These are phyloP conservation scores for Micropoecilia bifurca DNA, from an alignment of 2,797 vertebrate species.

Conservation along the genomic window DNA sequence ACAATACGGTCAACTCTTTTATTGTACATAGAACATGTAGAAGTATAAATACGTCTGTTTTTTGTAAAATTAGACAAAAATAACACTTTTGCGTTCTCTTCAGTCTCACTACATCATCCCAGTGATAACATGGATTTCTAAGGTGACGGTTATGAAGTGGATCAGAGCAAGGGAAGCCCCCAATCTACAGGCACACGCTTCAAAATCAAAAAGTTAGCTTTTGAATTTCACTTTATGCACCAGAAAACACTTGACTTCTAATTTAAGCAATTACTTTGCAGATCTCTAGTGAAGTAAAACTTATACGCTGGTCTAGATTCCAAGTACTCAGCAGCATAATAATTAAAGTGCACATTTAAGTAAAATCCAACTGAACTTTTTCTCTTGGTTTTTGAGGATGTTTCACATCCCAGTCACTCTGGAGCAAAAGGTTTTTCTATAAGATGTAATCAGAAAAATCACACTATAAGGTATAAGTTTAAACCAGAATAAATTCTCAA, in stretches of 20 bases:
- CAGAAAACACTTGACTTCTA: constrained; percentile 55
- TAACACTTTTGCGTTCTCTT: not conserved
- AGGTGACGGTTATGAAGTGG: constrained; percentile 43
- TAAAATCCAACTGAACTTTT: not conserved
- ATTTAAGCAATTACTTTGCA: constrained; percentile 59
- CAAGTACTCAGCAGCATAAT: not conserved
- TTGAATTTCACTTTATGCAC: constrained; percentile 20
- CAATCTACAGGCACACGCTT: constrained; percentile 29
- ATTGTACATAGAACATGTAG: constrained; percentile 1
- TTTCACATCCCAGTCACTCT: not conserved
- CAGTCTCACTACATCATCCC: not conserved
- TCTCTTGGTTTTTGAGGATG: not conserved
- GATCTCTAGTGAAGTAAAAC: not conserved
- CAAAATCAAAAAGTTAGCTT: constrained; percentile 53
- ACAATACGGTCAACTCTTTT: not conserved
- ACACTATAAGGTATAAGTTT: not conserved
- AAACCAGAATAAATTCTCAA: not conserved
- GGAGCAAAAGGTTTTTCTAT: not conserved
- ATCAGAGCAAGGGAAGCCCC: constrained; percentile 34
- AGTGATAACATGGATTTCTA: not conserved
- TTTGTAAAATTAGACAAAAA: not conserved
- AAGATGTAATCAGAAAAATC: not conserved
- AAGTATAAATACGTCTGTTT: not conserved
- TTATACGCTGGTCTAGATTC: not conserved
- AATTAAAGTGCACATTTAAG: not conserved